Evolutionary conservation across 1,140 invertebrate genomes (phyloP), one percentile per base, ranked within the genome.

Genomic region (Pseudomyrmex cubaensis): DNA sequence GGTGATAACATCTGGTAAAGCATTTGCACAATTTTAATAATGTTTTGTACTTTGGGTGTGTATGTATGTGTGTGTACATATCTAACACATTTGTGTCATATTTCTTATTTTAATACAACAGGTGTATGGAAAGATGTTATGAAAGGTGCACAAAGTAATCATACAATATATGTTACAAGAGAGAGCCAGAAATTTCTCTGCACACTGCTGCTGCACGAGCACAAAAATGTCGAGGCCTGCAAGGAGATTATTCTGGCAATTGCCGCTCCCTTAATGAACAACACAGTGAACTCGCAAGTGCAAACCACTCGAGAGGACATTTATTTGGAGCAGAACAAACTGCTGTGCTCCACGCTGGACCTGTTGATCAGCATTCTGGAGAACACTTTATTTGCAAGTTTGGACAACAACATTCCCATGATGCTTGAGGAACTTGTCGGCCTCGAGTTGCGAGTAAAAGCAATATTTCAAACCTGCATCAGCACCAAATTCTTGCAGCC

Each of bases 161-260:
- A 96, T 54, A 96, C 96, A 8, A 89, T 96, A 83, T 96, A 96
- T 84, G 95, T 96, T n/a, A 95, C 95, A 0, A 93, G 95, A 20
- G 95, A 96, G 83, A 95, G 95, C 8, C 94, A 95, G 50, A 93
- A 94, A 46, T 95, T 96, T 84, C 89, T 96, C 1, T 95, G 94
- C 57, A 89, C 93, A 20, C 91, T 96, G 77, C 84, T 96, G 5
- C 92, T 94, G 82, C 92, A 94, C 56, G 95, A 95, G 75, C 92
- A 92, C 57, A 92, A 93, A 7, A 94, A 95, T 83, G 83, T 84
- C 10, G 86, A 93, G 13, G 90, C 95, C 2, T 95, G 95, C 35
- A 90, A 94, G 25, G 93, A 95, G 84, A 93, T 96, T 7, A 90
- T 96, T 25, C 62, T 91, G 15, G 91, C 92, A 62, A 93, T 96